Evolutionary conservation across 2,888 invertebrate species (phyloP).

Genomic region (Prosapia bicincta): DNA sequence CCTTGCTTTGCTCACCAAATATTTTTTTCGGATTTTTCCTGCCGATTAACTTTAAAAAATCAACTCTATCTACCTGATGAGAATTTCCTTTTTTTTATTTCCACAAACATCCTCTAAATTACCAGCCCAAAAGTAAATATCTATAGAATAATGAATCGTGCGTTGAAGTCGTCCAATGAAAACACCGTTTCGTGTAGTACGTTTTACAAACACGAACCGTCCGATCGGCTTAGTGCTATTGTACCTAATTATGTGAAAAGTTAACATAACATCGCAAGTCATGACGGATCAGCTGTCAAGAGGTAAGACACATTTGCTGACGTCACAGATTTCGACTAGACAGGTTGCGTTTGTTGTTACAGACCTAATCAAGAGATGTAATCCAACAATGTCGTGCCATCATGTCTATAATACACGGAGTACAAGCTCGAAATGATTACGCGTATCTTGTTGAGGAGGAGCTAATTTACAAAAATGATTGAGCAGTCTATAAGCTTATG

Average conservation of each 20-base stretch:
- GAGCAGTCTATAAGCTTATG: slow-evolving; percentile 4
- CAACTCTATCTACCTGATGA: no score
- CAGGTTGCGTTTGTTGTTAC: not conserved
- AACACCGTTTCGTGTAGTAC: no score
- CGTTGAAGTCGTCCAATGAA: no score
- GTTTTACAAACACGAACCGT: no score
- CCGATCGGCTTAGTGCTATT: not conserved
- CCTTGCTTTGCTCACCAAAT: no score
- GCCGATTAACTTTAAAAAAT: no score
- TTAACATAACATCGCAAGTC: not conserved
- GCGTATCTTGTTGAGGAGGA: not conserved
- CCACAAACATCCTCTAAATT: no score
- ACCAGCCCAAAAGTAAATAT: no score
- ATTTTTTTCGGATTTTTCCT: no score
- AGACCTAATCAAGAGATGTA: not conserved
- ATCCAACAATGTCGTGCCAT: not conserved
- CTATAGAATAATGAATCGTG: no score
- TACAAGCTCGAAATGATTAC: not conserved
- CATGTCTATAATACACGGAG: not conserved
- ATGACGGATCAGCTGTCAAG: not conserved
- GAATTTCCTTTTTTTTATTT: no score
- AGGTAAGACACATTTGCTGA: not conserved
- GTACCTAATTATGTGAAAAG: not conserved
- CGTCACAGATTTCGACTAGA: not conserved
- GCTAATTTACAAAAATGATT: slow-evolving; percentile 28